Conservation (phyloP, 2,113 vertebrate species). For the Clupea harengus region DNA sequence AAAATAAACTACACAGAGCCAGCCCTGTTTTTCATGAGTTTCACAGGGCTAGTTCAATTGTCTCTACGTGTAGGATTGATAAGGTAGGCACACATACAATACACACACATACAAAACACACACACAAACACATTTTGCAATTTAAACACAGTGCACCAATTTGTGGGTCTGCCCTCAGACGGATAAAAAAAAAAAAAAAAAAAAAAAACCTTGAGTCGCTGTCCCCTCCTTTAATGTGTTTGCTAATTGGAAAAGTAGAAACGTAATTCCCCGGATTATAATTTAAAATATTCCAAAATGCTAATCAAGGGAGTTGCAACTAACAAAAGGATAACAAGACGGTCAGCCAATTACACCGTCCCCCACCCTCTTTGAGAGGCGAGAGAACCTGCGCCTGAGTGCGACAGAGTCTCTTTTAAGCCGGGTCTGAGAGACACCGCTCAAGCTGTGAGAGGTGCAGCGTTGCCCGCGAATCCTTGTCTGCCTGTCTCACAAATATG, state of each 20-base stretch:
- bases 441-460: slow-evolving; percentile 25
- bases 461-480: slow-evolving; percentile 9
- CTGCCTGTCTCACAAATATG: slow-evolving; percentile 71
- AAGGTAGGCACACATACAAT: slow-evolving; percentile 7
- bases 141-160: neutral
- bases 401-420: slow-evolving; percentile 23
- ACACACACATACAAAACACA: slow-evolving; percentile 20
- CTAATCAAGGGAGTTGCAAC: slow-evolving; percentile 74
- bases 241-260: slow-evolving; percentile 41
- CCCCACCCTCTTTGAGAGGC: slow-evolving; percentile 43
- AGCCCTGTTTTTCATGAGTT: neutral
- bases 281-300: slow-evolving; percentile 77
- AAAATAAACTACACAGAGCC: neutral
- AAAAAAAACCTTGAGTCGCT: slow-evolving; percentile 7
- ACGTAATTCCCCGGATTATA: slow-evolving; percentile 73
- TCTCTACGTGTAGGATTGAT: neutral
- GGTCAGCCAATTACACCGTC: slow-evolving; percentile 71
- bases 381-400: slow-evolving; percentile 14
- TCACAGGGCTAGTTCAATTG: neutral
- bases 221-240: slow-evolving; percentile 24
- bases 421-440: slow-evolving; percentile 22
- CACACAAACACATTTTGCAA: neutral
- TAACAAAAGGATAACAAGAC: slow-evolving; percentile 75
- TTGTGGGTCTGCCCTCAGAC: neutral
- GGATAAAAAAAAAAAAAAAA: neutral